Conservation (phyloP, 2,113 vertebrate genomes). For the Lanius collurio region DNA sequence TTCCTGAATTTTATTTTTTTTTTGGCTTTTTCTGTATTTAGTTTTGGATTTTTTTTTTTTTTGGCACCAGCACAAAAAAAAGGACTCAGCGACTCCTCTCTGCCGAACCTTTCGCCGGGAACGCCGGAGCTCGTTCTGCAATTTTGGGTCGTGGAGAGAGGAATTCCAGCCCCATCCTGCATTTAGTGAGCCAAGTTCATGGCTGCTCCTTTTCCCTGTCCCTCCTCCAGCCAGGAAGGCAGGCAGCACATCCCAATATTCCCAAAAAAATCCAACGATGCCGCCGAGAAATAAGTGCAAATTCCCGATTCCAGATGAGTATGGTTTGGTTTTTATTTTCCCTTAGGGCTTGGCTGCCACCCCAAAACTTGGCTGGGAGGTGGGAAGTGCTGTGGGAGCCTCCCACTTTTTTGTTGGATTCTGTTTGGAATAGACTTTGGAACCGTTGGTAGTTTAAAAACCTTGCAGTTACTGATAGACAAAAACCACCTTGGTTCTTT, state of each 20-base stretch:
- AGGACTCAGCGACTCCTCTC: conserved; percentile 24
- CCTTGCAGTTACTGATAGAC: neutral
- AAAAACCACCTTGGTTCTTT: neutral
- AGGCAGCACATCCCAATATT: neutral
- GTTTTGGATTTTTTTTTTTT: conserved; percentile 14
- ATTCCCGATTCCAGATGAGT: neutral
- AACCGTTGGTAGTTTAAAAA: conserved; percentile 1
- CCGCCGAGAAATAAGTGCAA: conserved; percentile 2
- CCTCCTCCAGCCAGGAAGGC: conserved; percentile 9
- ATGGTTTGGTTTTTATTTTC: neutral
- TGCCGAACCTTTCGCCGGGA: neutral
- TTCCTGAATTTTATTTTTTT: neutral
- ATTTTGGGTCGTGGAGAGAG: neutral
- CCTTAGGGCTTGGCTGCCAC: neutral
- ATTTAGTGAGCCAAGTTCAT: neutral
- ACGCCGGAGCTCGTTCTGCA: neutral
- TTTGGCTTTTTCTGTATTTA: neutral
- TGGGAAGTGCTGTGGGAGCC: neutral
- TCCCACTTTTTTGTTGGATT: conserved; percentile 21
- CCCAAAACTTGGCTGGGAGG: neutral
- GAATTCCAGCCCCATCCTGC: conserved; percentile 9
- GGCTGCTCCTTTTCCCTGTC: conserved; percentile 38
- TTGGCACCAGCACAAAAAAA: conserved; percentile 69
- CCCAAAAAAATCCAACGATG: neutral
- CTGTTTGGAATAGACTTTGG: conserved; percentile 12